These are phyloP conservation scores for Tipula vernalis DNA, from an alignment of 2,888 invertebrate genomes.

Conservation along the genomic window DNA sequence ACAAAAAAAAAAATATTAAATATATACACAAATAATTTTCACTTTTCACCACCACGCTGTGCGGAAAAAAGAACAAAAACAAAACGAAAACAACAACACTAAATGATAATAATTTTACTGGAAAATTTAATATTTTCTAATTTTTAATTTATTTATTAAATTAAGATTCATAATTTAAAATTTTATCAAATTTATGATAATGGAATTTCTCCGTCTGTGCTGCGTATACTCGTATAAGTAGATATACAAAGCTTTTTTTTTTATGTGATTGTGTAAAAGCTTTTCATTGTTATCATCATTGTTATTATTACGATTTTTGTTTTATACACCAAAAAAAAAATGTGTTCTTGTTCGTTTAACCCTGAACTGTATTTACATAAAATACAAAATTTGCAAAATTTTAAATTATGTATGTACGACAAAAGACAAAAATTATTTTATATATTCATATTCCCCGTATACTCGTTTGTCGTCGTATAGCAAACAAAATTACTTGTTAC, in stretches of 20 bases:
- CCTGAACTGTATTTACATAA: neutral
- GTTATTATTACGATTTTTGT: neutral
- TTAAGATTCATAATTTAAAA: neutral
- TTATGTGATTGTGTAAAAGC: neutral
- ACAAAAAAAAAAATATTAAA: neutral
- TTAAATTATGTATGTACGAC: neutral
- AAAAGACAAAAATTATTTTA: neutral
- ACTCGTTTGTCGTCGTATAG: neutral
- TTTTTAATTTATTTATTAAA: neutral
- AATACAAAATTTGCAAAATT: neutral
- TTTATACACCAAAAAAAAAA: neutral
- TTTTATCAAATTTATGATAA: slow-evolving; percentile 4
- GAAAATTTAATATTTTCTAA: slow-evolving; percentile 4
- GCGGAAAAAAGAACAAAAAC: neutral
- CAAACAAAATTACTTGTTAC: neutral
- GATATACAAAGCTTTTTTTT: neutral
- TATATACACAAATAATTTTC: neutral
- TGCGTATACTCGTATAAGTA: neutral
- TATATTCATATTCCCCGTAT: neutral
- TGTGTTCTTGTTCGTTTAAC: neutral
- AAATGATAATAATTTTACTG: neutral
- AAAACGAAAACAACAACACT: neutral
- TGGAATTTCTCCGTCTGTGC: neutral
- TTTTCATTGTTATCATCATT: neutral
- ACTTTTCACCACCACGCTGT: neutral